These are phyloP conservation scores for Ptychobarbus kaznakovi DNA, from an alignment of 2,797 vertebrate species.

Conservation along the genomic window DNA sequence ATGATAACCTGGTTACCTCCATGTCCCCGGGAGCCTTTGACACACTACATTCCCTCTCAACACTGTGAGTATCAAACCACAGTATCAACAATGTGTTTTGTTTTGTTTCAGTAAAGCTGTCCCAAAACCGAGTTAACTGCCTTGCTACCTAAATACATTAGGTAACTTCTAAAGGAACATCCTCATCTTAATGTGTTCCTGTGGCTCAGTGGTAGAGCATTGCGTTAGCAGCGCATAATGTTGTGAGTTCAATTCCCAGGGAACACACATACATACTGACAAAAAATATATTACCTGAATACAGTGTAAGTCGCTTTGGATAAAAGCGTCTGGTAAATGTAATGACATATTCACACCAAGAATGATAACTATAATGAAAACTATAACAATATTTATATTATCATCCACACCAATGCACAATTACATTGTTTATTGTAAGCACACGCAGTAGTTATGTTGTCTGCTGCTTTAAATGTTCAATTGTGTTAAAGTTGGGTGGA, in stretches of 20 bases:
- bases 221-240: too few species aligned
- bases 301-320: too few species aligned
- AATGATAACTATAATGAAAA: background rate
- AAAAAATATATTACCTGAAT: too few species aligned
- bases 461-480: background rate
- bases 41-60: conserved; percentile 94
- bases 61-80: conserved; percentile 83
- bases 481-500: background rate
- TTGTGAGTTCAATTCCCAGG: too few species aligned
- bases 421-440: background rate
- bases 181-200: background rate
- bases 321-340: too few species aligned
- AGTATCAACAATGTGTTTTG: background rate
- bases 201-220: too few species aligned
- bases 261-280: too few species aligned
- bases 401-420: background rate
- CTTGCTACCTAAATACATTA: background rate
- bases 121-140: background rate
- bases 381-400: background rate
- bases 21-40: conserved; percentile 94
- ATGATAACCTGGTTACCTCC: conserved; percentile 97
- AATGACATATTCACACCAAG: background rate
- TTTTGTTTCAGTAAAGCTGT: background rate
- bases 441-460: background rate
- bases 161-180: background rate